phyloP scores from a whole-genome alignment of 2,888 invertebrate genomes.

The Caenorhabditis sinica region DNA sequence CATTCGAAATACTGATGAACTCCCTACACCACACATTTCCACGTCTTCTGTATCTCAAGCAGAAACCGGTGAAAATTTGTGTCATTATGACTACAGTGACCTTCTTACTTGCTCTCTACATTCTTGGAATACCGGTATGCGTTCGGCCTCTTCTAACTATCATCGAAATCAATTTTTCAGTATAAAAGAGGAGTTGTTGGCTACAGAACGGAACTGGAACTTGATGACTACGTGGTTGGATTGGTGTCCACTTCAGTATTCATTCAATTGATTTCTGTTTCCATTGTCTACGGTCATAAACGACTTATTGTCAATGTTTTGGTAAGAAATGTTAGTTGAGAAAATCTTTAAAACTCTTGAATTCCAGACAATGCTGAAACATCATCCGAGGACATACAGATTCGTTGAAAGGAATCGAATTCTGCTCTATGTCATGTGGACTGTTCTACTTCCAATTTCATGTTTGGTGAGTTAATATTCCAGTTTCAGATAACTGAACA shows the following conservation, averaged over 20 bases:
- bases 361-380: conserved; percentile 59
- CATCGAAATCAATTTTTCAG: conserved; percentile 16
- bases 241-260: conserved; percentile 47
- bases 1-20: conserved; percentile 47
- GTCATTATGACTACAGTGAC: conserved; percentile 33
- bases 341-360: too few species aligned
- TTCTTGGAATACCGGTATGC: conserved; percentile 30
- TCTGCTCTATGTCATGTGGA: conserved; percentile 55
- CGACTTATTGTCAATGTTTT: conserved; percentile 36
- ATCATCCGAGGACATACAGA: conserved; percentile 32
- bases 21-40: conserved; percentile 41
- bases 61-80: conserved; percentile 25
- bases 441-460: conserved; percentile 31
- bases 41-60: conserved; percentile 47
- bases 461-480: conserved; percentile 28
- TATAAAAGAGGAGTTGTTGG: conserved; percentile 2
- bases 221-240: conserved; percentile 53
- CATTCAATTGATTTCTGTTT: conserved; percentile 39
- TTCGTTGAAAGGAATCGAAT: conserved; percentile 30
- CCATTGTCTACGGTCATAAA: conserved; percentile 44
- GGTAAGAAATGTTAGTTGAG: too few species aligned
- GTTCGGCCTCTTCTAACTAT: not conserved
- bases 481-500: not conserved
- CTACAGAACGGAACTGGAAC: conserved; percentile 24
- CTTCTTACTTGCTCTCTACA: conserved; percentile 17